phyloP scores from a whole-genome alignment of 2,113 vertebrate genomes.

The Chionomys nivalis region DNA sequence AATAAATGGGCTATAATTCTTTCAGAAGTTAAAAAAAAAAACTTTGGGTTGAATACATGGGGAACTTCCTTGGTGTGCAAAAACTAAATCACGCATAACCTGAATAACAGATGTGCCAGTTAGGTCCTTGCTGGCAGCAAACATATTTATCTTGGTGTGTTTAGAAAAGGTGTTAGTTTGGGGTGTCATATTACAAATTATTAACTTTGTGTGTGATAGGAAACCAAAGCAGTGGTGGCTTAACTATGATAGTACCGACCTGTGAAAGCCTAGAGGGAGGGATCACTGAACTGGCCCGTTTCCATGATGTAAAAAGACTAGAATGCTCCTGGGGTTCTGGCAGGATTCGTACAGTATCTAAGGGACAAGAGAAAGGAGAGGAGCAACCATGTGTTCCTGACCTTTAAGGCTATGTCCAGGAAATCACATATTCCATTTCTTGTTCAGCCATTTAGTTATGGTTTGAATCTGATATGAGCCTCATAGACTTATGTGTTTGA shows the following conservation, averaged over 20 bases:
- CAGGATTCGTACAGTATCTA: background rate
- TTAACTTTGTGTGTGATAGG: background rate
- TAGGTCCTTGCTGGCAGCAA: conserved; percentile 17
- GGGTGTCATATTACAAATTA: conserved; percentile 14
- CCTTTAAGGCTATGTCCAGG: background rate
- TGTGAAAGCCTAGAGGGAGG: background rate
- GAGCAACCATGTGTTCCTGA: background rate
- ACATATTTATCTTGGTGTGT: conserved; percentile 2
- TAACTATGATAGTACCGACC: conserved; percentile 27
- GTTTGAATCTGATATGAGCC: background rate
- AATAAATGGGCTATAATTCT: conserved; percentile 58
- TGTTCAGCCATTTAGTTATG: background rate
- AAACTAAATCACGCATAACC: background rate
- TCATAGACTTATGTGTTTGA: background rate
- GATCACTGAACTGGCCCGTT: background rate
- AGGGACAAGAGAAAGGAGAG: background rate
- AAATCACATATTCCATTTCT: background rate
- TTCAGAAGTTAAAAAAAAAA: conserved; percentile 59
- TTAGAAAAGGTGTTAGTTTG: conserved; percentile 28
- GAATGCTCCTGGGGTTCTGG: background rate
- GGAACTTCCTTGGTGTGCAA: background rate
- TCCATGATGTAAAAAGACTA: background rate
- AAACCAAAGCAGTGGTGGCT: background rate
- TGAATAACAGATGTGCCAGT: background rate
- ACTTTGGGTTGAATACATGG: background rate